Evolutionary conservation across 1,140 invertebrate genomes (phyloP).

Genomic region (Phymastichus coffea): DNA sequence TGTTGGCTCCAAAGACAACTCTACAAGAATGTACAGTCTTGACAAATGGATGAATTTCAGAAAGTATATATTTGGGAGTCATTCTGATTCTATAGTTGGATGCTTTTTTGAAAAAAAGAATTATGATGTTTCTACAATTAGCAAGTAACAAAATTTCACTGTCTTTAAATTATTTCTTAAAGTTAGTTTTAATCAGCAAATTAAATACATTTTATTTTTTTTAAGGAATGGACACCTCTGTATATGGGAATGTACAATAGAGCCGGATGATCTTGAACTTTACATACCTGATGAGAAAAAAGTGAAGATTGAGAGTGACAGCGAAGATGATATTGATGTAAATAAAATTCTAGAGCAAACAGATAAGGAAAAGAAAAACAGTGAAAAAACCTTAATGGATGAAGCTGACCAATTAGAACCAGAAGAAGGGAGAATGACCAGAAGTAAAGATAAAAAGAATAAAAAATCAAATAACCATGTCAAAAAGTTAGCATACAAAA

Average conservation of each 20-base stretch:
- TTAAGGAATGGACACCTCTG: constrained; percentile 69
- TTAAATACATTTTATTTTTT: constrained; percentile 38
- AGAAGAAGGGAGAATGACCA: constrained; percentile 20
- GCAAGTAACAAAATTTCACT: constrained; percentile 56
- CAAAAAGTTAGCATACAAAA: constrained; percentile 68
- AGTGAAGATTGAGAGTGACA: constrained; percentile 52
- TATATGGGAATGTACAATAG: constrained; percentile 85
- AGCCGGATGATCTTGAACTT: constrained; percentile 64
- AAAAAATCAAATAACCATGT: constrained; percentile 33
- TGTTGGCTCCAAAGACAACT: constrained; percentile 84
- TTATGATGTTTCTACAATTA: constrained; percentile 77
- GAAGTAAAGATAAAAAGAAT: constrained; percentile 25
- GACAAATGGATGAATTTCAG: constrained; percentile 74
- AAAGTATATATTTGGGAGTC: constrained; percentile 72
- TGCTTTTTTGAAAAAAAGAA: constrained; percentile 87
- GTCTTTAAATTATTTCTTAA: too few relatives aligned
- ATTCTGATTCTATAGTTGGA: constrained; percentile 78
- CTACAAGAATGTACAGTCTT: constrained; percentile 77
- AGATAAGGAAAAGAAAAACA: constrained; percentile 34
- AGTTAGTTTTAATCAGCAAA: too few relatives aligned
- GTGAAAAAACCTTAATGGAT: constrained; percentile 8
- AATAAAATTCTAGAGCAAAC: constrained; percentile 47
- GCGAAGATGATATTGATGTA: constrained; percentile 52
- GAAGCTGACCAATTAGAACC: not conserved
- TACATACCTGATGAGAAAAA: constrained; percentile 54